Evolutionary conservation across 2,888 invertebrate species (phyloP), one percentile per base, ranked within the genome.

Genomic region (Drosophila villosipedis): DNA sequence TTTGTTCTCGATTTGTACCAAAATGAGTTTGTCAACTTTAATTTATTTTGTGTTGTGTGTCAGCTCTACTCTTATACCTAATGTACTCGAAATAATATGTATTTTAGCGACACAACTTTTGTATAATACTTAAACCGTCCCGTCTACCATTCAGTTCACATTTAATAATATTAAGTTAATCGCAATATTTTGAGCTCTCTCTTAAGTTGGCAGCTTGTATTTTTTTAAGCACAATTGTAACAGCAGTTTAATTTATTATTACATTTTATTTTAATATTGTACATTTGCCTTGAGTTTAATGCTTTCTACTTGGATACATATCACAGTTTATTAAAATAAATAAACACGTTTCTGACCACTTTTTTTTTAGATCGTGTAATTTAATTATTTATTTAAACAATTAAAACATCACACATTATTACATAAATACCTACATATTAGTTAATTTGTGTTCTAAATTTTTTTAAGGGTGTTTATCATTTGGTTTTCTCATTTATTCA

Each of bases 261-360:
- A 68, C 25, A 63, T 43, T 52, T 12, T 70, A 64, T 72, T 77
- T 78, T 81, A 71, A 64, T 73, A 62, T 68, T 80, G 78, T 77
- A 81, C 62, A 69, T 68, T 72, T 80, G 22, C 47, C 55, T 59
- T 68, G 33, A 59, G 53, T 79, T 68, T 52, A 60, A 73, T 52
- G 58, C 80, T 65, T 49, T 53, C 16, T 25, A 55, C 49, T 74
- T 65, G 49, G 9, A 70, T 64, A 89, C 83, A 85, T 86, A 89
- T 89, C 84, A 83, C 57, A 64, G 57, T 35, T 68, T 64, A 81
- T 72, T 78, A 33, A 68, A 68, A 59, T 60, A 53, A 83, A 84
- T 80, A 89, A 84, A 84, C 73, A 71, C 69, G 72, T 87, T 82
- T 83, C 67, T 75, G 58, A 84, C 68, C 57, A 73, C 55, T 82